A percentile compares a stretch with the other conserved stretches of the same genome.
Evolutionary conservation across 1,140 invertebrate genomes (phyloP).

Genomic region (Yoshiicerus persimilis): DNA sequence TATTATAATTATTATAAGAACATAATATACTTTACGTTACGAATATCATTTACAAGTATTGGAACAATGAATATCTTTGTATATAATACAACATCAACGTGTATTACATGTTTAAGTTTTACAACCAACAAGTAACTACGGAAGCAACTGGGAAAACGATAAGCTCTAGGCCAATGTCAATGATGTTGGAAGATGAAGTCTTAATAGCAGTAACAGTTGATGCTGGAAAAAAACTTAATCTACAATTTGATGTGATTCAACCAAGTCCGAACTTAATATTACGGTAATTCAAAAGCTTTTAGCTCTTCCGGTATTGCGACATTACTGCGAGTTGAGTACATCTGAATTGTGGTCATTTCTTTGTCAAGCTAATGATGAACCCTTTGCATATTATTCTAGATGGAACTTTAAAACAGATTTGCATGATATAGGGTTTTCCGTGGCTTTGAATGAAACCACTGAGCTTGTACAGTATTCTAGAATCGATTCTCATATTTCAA

Average conservation of each 20-base stretch:
- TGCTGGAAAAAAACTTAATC: constrained; percentile 29
- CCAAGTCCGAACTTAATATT: neutral
- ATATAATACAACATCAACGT: too few relatives aligned
- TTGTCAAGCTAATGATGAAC: neutral
- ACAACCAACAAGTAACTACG: neutral
- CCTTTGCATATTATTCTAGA: constrained; percentile 57
- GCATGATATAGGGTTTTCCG: constrained; percentile 85
- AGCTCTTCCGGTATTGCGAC: too few relatives aligned
- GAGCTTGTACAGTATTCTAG: constrained; percentile 67
- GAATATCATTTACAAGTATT: too few relatives aligned
- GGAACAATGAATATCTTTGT: too few relatives aligned
- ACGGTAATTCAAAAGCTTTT: neutral
- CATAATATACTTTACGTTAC: too few relatives aligned
- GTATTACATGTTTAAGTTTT: neutral
- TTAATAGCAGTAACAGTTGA: constrained; percentile 28
- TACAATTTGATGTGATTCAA: constrained; percentile 32
- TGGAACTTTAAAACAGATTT: constrained; percentile 86
- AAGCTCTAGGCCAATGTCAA: neutral
- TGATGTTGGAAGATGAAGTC: neutral
- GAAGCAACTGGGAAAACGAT: neutral
- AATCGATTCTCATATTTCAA: constrained; percentile 72
- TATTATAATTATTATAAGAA: neutral
- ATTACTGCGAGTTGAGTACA: too few relatives aligned
- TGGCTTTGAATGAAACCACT: constrained; percentile 65
- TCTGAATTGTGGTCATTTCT: too few relatives aligned